Conservation (phyloP, 2,888 invertebrate genomes). For the Caprella mutica region DNA sequence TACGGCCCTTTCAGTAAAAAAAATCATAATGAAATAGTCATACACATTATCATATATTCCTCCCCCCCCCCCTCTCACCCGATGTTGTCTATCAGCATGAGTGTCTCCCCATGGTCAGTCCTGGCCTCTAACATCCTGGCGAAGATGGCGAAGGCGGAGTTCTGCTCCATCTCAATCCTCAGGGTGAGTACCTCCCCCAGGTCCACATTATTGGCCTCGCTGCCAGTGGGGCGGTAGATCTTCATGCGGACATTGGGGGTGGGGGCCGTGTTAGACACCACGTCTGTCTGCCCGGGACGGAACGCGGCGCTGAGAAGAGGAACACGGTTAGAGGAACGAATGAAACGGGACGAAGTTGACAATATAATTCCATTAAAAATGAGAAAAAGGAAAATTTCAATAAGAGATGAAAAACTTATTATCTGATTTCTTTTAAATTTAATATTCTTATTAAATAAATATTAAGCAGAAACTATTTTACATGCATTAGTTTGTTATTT, state of each 20-base stretch:
- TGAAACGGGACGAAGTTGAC: too few relatives aligned
- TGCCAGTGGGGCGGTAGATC: slow-evolving; percentile 41
- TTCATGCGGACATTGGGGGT: slow-evolving; percentile 43
- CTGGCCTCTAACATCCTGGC: slow-evolving; percentile 43
- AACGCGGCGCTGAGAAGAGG: slow-evolving; percentile 39
- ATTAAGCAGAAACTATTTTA: too few relatives aligned
- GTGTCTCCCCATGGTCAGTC: slow-evolving; percentile 43
- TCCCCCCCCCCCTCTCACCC: slow-evolving; percentile 38
- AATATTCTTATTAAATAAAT: too few relatives aligned
- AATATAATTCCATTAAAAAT: too few relatives aligned
- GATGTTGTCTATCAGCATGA: slow-evolving; percentile 42
- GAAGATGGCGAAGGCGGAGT: slow-evolving; percentile 43
- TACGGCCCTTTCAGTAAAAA: too few relatives aligned
- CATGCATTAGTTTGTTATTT: too few relatives aligned
- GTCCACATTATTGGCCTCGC: slow-evolving; percentile 42
- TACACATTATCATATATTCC: not conserved
- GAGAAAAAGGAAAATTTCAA: too few relatives aligned
- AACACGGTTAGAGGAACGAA: too few relatives aligned
- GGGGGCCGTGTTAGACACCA: slow-evolving; percentile 44
- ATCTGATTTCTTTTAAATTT: too few relatives aligned
- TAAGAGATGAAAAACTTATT: too few relatives aligned
- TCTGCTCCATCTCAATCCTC: slow-evolving; percentile 42
- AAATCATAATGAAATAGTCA: not conserved
- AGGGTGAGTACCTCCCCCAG: slow-evolving; percentile 43
- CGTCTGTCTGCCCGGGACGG: slow-evolving; percentile 40